Percentiles rank a stretch among this genome's conserved stretches.
Evolutionary conservation across 2,888 invertebrate genomes (phyloP).

Genomic region (Pedicia rivosa): DNA sequence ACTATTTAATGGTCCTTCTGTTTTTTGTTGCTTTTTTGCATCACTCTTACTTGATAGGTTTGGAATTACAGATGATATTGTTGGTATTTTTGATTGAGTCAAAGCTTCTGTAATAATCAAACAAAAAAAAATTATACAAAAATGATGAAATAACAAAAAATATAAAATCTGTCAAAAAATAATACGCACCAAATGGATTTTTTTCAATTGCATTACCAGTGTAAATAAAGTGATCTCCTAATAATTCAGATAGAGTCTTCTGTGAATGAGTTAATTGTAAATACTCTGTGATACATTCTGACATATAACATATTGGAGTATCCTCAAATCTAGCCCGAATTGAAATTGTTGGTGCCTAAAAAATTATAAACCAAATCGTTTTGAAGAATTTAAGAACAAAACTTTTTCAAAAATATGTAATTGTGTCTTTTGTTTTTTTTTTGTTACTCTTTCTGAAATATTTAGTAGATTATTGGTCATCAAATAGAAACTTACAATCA

Average conservation of each 20-base stretch:
- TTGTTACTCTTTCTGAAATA: no score
- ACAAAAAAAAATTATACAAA: no score
- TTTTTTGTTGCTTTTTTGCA: conserved; percentile 31
- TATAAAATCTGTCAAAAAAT: no score
- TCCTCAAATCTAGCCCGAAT: conserved; percentile 47
- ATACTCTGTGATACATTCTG: conserved; percentile 57
- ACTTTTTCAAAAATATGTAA: no score
- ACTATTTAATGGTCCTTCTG: conserved; percentile 52
- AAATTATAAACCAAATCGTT: conserved; percentile 17
- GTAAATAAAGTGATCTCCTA: conserved; percentile 27
- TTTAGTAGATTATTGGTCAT: no score
- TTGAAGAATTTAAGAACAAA: no score
- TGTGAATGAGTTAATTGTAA: conserved; percentile 38
- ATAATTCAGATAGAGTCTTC: conserved; percentile 18
- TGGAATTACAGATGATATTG: conserved; percentile 37
- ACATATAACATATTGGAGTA: conserved; percentile 57
- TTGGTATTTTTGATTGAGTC: conserved; percentile 62
- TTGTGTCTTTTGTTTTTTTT: no score
- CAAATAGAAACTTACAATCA: no score
- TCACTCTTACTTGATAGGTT: not conserved
- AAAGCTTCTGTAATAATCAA: not conserved
- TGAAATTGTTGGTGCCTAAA: conserved; percentile 58
- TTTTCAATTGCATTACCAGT: conserved; percentile 30
- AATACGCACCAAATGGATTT: conserved; percentile 45
- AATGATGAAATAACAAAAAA: no score